phyloP scores from a whole-genome alignment of 2,888 invertebrate genomes.

The Orchesellides sinensis region DNA sequence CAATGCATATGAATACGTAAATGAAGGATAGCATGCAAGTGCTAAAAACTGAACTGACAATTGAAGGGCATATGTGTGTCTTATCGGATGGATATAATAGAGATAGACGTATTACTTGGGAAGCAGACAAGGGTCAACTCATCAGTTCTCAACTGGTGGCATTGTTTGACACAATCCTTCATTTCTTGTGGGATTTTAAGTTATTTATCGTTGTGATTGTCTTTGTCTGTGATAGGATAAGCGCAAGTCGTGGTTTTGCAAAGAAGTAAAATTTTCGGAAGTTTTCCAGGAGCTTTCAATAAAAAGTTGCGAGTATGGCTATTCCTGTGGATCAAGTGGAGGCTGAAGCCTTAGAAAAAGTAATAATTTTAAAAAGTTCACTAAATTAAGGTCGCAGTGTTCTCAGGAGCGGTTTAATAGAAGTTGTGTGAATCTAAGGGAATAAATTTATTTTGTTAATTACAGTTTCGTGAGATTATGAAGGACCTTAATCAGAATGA shows the following conservation, averaged over 20 bases:
- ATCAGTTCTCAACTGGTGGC: conserved; percentile 11
- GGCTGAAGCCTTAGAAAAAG: conserved; percentile 13
- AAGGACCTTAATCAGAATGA: conserved; percentile 51
- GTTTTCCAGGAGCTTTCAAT: not conserved
- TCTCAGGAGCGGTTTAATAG: not conserved
- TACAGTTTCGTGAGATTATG: conserved; percentile 56
- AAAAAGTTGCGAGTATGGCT: conserved; percentile 1
- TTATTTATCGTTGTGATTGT: too few species aligned
- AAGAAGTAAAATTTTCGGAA: not conserved
- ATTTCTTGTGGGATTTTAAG: not conserved
- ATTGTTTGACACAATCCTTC: not conserved
- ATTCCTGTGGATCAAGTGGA: not conserved
- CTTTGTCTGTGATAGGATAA: too few species aligned
- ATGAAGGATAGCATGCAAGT: not conserved
- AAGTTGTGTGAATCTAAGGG: not conserved
- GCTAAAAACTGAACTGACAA: not conserved
- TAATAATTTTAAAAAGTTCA: not conserved
- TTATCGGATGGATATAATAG: not conserved
- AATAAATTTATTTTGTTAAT: not conserved
- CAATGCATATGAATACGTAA: not conserved
- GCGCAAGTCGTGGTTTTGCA: not conserved
- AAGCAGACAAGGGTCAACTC: not conserved
- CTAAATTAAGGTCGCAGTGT: not conserved
- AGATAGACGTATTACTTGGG: not conserved
- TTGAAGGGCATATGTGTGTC: not conserved